phyloP scores from a whole-genome alignment of 2,113 vertebrate species.

The Atlantisia rogersi region DNA sequence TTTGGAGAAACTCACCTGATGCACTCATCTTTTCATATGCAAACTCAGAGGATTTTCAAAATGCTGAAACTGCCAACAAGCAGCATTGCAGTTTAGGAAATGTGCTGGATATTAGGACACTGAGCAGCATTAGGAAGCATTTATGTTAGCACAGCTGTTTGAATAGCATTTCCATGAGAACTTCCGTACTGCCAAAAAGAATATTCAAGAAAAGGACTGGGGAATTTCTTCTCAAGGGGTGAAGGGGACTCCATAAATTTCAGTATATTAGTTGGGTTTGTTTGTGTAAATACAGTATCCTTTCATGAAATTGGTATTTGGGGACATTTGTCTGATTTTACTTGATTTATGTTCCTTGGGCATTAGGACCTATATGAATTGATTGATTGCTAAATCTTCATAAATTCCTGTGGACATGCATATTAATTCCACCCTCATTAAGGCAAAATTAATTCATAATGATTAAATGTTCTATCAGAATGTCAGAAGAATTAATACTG shows the following conservation, averaged over 20 bases:
- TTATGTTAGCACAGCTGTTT: constrained; percentile 14
- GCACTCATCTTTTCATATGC: background rate
- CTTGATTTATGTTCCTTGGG: constrained; percentile 21
- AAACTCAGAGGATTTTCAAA: background rate
- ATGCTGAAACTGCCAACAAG: background rate
- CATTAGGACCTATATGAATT: background rate
- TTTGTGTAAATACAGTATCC: background rate
- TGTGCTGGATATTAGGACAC: background rate
- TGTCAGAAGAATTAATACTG: constrained; percentile 60
- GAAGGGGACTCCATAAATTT: background rate
- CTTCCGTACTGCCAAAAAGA: background rate
- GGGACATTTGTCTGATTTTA: constrained; percentile 24
- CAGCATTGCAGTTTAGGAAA: background rate
- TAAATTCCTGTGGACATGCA: constrained; percentile 54
- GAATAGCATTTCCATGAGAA: constrained; percentile 34
- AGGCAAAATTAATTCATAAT: constrained; percentile 55
- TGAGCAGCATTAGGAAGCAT: background rate
- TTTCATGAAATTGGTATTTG: background rate
- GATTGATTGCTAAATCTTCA: constrained; percentile 26
- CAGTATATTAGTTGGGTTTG: background rate
- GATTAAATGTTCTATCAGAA: constrained; percentile 39
- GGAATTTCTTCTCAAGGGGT: background rate
- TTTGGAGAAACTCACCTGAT: background rate
- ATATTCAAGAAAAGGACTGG: background rate
- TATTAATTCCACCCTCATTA: constrained; percentile 63